Percentiles rank a stretch among this genome's conserved stretches.
phyloP scores from a whole-genome alignment of 2,888 invertebrate genomes.

The Bombylius major region DNA sequence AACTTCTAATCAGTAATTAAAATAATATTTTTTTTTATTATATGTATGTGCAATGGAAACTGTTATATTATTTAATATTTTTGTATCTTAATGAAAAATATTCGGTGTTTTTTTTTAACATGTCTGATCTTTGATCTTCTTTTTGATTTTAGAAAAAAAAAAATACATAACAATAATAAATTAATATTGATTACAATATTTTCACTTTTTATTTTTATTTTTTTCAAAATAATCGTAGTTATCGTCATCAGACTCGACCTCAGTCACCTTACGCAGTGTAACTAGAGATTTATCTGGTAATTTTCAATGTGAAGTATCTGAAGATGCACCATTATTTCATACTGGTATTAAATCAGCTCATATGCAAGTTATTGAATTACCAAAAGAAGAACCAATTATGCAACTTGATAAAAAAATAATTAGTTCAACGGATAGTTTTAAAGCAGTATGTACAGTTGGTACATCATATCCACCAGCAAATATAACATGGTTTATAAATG shows the following conservation, averaged over 20 bases:
- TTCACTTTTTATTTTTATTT: too few species aligned
- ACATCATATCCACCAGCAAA: constrained; percentile 44
- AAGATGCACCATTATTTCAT: constrained; percentile 44
- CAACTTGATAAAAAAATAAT: constrained; percentile 41
- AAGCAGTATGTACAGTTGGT: constrained; percentile 42
- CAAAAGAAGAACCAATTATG: constrained; percentile 41
- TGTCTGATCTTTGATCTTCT: too few species aligned
- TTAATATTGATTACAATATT: too few species aligned
- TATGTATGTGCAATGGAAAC: too few species aligned
- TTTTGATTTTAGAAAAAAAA: too few species aligned
- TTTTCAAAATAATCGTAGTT: constrained; percentile 25
- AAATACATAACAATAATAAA: too few species aligned
- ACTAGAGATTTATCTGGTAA: constrained; percentile 42
- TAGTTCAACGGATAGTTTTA: constrained; percentile 39
- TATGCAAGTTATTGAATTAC: constrained; percentile 44
- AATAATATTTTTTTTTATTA: too few species aligned
- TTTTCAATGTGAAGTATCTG: constrained; percentile 46
- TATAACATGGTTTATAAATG: constrained; percentile 44
- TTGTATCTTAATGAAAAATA: too few species aligned
- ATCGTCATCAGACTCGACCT: constrained; percentile 40
- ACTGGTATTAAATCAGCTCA: constrained; percentile 42
- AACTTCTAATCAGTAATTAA: too few species aligned
- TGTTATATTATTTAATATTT: too few species aligned
- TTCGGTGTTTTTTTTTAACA: too few species aligned
- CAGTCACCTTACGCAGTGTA: constrained; percentile 42